phyloP scores from a whole-genome alignment of 2,888 invertebrate genomes.

The Cataglyphis albicans region DNA sequence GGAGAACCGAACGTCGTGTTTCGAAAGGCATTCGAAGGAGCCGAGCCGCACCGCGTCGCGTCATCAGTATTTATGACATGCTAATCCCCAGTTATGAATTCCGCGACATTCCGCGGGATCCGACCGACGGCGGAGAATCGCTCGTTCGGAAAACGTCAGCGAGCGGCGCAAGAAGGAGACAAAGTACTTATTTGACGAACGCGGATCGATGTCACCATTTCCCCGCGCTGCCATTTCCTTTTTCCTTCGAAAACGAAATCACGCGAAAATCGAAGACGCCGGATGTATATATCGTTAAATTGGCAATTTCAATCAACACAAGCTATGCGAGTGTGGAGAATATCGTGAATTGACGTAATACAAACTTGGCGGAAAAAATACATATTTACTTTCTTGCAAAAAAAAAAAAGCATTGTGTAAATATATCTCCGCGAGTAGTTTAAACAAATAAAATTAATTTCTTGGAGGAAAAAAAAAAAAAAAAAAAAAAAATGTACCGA shows the following conservation, averaged over 20 bases:
- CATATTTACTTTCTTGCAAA: not conserved
- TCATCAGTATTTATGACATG: constrained; percentile 85
- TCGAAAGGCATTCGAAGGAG: constrained; percentile 56
- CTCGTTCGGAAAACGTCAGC: constrained; percentile 77
- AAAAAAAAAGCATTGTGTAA: not conserved
- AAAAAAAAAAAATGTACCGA: not conserved
- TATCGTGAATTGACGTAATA: not conserved
- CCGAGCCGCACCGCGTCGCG: constrained; percentile 46
- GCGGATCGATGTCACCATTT: constrained; percentile 68
- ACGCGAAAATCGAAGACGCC: not conserved
- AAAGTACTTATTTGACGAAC: constrained; percentile 71
- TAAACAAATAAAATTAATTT: constrained; percentile 20
- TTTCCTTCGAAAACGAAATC: constrained; percentile 20
- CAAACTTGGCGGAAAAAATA: not conserved
- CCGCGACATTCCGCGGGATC: constrained; percentile 80
- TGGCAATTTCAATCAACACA: not conserved
- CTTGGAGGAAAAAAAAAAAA: no score
- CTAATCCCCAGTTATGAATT: constrained; percentile 85
- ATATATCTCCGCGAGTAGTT: not conserved
- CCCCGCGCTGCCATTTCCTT: constrained; percentile 52
- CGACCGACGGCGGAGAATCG: constrained; percentile 65
- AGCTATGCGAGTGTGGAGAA: not conserved
- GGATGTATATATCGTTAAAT: not conserved
- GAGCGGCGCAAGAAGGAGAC: constrained; percentile 54
- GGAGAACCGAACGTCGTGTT: constrained; percentile 46